phyloP scores from a whole-genome alignment of 2,888 invertebrate genomes.

The Drosophila macrospina region DNA sequence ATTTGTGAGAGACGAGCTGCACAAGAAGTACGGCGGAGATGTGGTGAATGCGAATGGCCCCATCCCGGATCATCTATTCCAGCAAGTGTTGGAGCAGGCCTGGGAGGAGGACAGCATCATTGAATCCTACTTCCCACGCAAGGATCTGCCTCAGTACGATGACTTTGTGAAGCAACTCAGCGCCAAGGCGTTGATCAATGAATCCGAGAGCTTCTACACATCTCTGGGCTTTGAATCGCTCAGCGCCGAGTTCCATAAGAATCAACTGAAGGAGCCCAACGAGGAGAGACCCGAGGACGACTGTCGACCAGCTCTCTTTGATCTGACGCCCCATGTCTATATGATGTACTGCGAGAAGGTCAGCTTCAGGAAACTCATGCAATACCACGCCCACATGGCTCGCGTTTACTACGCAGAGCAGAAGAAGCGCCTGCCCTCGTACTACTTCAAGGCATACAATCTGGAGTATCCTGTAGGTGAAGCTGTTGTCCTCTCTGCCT shows the following conservation, averaged over 20 bases:
- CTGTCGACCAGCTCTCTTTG: conserved; percentile 83
- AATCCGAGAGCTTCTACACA: conserved; percentile 82
- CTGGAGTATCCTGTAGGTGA: conserved; percentile 83
- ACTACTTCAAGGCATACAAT: conserved; percentile 82
- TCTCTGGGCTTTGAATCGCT: conserved; percentile 80
- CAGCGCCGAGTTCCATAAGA: conserved; percentile 69
- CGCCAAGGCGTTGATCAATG: conserved; percentile 76
- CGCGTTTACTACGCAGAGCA: conserved; percentile 81
- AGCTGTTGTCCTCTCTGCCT: conserved; percentile 82
- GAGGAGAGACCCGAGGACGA: conserved; percentile 76
- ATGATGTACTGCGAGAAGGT: conserved; percentile 84
- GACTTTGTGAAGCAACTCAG: conserved; percentile 73
- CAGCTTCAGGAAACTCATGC: conserved; percentile 83
- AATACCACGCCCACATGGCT: conserved; percentile 82
- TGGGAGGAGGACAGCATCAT: conserved; percentile 83
- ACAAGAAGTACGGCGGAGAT: conserved; percentile 89
- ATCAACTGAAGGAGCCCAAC: conserved; percentile 79
- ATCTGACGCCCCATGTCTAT: conserved; percentile 81
- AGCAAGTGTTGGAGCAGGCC: conserved; percentile 85
- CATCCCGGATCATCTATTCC: conserved; percentile 91
- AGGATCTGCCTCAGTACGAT: conserved; percentile 81
- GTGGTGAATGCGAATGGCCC: conserved; percentile 89
- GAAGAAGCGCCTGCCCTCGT: conserved; percentile 81
- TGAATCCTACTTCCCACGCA: conserved; percentile 78
- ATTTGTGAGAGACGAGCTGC: conserved; percentile 90